Conservation (phyloP, 2,113 vertebrate genomes). For the Nothocercus julius region DNA sequence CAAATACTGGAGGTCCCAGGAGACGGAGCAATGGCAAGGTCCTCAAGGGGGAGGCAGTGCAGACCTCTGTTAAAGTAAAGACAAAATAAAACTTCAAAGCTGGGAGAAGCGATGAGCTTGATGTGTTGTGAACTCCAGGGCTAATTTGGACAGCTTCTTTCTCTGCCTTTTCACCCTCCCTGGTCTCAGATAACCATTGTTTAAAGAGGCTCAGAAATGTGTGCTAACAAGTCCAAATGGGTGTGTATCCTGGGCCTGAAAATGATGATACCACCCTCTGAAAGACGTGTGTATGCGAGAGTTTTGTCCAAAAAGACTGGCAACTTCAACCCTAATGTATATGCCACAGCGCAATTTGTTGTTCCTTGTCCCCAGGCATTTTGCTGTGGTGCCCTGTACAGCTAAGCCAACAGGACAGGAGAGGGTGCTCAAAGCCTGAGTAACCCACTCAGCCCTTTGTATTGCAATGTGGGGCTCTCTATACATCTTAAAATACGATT, state of each 20-base stretch:
- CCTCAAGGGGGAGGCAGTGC: background rate
- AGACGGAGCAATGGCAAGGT: background rate
- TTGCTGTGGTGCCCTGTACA: background rate
- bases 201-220: background rate
- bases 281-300: background rate
- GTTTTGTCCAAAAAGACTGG: background rate
- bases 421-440: conserved; percentile 50
- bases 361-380: accelerated
- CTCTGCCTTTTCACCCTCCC: background rate
- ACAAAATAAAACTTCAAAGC: background rate
- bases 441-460: background rate
- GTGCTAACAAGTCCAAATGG: accelerated
- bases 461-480: background rate
- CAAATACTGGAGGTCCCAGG: background rate
- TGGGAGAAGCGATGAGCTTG: background rate
- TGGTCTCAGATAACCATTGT: background rate
- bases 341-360: background rate
- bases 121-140: accelerated
- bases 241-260: background rate
- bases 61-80: background rate
- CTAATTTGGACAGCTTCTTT: background rate
- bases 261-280: background rate
- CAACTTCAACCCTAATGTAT: background rate
- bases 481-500: background rate
- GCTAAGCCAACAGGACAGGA: conserved; percentile 45